These are phyloP conservation scores for Panulirus ornatus DNA, from an alignment of 1,140 invertebrate species.

Conservation along the genomic window DNA sequence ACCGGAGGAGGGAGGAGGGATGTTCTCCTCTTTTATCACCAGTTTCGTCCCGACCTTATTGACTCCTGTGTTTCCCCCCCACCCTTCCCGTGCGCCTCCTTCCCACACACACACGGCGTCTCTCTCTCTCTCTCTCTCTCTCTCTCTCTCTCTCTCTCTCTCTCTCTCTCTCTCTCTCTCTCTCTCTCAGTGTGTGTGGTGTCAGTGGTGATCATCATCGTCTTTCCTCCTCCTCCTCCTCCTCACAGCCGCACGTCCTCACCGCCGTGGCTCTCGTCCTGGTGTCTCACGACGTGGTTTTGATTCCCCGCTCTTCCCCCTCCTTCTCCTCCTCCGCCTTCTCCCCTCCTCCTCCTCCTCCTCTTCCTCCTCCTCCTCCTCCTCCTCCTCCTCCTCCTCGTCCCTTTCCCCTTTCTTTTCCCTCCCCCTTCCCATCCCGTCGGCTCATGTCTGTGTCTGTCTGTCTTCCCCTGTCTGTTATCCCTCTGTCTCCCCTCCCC, in stretches of 20 bases:
- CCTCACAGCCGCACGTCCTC: neutral
- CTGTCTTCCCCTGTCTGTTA: neutral
- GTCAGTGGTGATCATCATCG: too few species aligned
- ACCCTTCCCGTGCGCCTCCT: neutral
- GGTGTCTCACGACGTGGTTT: neutral
- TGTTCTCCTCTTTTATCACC: too few species aligned
- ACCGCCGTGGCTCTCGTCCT: neutral
- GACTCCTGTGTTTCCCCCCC: neutral
- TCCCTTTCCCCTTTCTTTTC: neutral
- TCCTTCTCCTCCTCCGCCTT: too few species aligned
- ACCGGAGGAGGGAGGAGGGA: too few species aligned
- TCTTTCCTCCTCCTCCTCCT: too few species aligned
- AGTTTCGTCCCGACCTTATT: neutral
- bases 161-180: slow-evolving; percentile 17
- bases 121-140: neutral
- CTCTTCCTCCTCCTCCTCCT: neutral
- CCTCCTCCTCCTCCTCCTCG: neutral
- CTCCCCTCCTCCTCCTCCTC: neutral
- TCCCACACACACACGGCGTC: neutral
- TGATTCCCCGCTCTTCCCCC: neutral
- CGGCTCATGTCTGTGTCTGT: neutral
- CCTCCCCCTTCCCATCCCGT: neutral
- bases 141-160: slow-evolving; percentile 8
- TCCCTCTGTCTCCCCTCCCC: neutral
- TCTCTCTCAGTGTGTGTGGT: neutral